Evolutionary conservation across 1,140 invertebrate genomes (phyloP).

Genomic region (Bursaphelenchus mucronatus): DNA sequence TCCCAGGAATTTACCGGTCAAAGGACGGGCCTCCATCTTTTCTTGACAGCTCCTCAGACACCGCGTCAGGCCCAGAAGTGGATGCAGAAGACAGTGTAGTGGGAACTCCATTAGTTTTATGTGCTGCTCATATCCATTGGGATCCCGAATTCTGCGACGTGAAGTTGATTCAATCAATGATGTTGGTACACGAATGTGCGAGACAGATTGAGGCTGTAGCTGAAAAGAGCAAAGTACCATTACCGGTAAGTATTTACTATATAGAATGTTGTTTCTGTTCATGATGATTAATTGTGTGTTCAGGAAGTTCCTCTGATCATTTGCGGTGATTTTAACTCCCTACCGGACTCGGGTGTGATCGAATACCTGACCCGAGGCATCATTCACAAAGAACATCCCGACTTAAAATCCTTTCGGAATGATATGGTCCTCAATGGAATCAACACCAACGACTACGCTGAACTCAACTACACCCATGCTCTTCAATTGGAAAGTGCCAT

Average conservation of each 20-base stretch:
- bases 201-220: slow-evolving; percentile 51
- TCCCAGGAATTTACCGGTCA: slow-evolving; percentile 7
- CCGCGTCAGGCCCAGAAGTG: background rate
- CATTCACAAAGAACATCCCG: slow-evolving; percentile 81
- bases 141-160: slow-evolving; percentile 99
- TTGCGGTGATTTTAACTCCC: slow-evolving; percentile 96
- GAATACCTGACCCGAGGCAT: slow-evolving; percentile 85
- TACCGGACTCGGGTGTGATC: slow-evolving; percentile 94
- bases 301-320: slow-evolving; percentile 82
- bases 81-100: slow-evolving; percentile 36
- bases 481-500: slow-evolving; percentile 90
- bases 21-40: background rate
- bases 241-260: slow-evolving; percentile 49
- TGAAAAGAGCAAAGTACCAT: slow-evolving; percentile 31
- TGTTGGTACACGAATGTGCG: slow-evolving; percentile 83
- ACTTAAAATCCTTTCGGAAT: slow-evolving; percentile 91
- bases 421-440: slow-evolving; percentile 74
- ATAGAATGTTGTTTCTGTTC: background rate
- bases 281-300: slow-evolving; percentile 36
- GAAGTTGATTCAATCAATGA: slow-evolving; percentile 99
- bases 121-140: slow-evolving; percentile 98
- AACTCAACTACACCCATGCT: slow-evolving; percentile 70
- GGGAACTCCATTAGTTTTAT: slow-evolving; percentile 82
- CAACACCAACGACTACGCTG: slow-evolving; percentile 36
- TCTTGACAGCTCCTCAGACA: background rate